A percentile compares a stretch with the other conserved stretches of the same genome.
These are phyloP conservation scores for Cavia porcellus DNA, from an alignment of 2,113 vertebrate genomes.

Conservation along the genomic window DNA sequence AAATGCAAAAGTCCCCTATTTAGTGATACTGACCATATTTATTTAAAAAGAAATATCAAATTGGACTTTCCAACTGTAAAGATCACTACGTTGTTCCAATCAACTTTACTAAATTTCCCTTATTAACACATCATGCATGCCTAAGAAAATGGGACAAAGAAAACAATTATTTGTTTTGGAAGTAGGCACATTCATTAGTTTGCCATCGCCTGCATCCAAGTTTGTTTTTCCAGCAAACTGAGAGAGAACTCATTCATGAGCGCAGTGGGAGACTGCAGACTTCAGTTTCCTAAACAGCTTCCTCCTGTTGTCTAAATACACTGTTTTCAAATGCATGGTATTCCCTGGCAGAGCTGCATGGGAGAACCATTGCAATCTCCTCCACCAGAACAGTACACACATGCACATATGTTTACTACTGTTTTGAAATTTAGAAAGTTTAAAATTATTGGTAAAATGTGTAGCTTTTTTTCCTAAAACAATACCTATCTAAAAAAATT, in stretches of 20 bases:
- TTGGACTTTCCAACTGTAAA: background rate
- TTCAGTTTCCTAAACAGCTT: background rate
- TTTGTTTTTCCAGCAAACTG: background rate
- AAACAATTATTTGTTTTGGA: background rate
- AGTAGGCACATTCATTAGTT: background rate
- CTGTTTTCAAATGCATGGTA: background rate
- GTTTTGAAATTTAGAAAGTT: background rate
- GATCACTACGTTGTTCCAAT: background rate
- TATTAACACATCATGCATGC: background rate
- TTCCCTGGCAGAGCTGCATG: background rate
- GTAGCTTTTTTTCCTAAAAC: conserved; percentile 18
- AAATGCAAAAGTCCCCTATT: background rate
- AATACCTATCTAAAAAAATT: background rate
- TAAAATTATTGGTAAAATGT: background rate
- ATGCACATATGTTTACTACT: background rate
- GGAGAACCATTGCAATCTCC: background rate
- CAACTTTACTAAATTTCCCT: background rate
- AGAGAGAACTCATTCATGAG: background rate
- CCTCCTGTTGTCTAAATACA: background rate
- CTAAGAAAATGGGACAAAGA: background rate
- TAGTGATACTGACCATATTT: background rate
- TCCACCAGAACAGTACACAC: background rate
- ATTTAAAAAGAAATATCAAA: background rate
- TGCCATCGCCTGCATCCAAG: background rate
- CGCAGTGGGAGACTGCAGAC: background rate